Conservation (phyloP, 2,888 invertebrate genomes). For the Drosophila meridiana region DNA sequence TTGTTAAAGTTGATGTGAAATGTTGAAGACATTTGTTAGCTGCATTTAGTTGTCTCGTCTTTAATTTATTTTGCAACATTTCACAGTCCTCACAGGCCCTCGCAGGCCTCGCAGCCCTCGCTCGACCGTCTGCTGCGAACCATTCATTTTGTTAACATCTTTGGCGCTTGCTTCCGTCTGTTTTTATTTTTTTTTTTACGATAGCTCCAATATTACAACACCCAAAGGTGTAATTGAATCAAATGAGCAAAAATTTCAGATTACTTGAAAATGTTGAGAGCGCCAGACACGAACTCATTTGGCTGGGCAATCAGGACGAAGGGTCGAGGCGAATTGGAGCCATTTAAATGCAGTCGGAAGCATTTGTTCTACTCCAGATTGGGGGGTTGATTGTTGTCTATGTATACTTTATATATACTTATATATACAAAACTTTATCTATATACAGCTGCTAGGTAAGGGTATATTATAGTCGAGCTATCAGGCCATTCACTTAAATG, state of each 20-base stretch:
- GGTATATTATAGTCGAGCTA: slow-evolving; percentile 12
- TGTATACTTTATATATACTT: neutral
- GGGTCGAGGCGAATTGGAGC: slow-evolving; percentile 6
- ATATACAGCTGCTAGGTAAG: neutral
- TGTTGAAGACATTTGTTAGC: slow-evolving; percentile 11
- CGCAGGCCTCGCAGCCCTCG: too few species aligned
- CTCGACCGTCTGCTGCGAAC: slow-evolving; percentile 32
- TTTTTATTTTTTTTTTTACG: slow-evolving; percentile 19
- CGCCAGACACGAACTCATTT: slow-evolving; percentile 62
- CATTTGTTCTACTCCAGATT: neutral
- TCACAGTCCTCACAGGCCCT: slow-evolving; percentile 11
- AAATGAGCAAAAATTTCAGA: slow-evolving; percentile 80
- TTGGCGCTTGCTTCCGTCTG: slow-evolving; percentile 14
- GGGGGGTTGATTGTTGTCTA: slow-evolving; percentile 17
- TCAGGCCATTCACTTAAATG: neutral
- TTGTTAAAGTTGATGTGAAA: slow-evolving; percentile 12
- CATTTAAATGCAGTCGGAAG: slow-evolving; percentile 49
- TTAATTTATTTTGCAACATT: slow-evolving; percentile 38
- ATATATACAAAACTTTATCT: neutral
- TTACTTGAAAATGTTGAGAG: slow-evolving; percentile 68
- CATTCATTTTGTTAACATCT: slow-evolving; percentile 47
- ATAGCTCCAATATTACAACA: slow-evolving; percentile 78
- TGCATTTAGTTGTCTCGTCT: slow-evolving; percentile 52
- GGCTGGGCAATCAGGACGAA: slow-evolving; percentile 49
- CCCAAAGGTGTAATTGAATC: slow-evolving; percentile 84